Conservation (phyloP, 92 coral and sea anemone species). For the Palythoa grandis region DNA sequence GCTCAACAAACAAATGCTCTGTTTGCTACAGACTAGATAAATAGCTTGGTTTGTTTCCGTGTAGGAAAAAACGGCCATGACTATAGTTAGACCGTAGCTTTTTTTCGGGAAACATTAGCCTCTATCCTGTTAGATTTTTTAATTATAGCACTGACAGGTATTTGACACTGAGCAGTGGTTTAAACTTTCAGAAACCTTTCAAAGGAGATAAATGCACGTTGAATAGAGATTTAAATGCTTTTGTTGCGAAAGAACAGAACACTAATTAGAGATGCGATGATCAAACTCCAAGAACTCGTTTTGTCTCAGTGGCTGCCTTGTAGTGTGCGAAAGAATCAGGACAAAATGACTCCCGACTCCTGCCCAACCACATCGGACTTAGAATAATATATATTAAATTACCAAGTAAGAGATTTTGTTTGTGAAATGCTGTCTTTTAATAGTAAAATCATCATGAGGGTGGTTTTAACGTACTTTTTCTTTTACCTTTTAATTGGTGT, state of each 20-base stretch:
- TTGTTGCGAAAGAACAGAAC: background rate
- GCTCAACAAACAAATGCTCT: background rate
- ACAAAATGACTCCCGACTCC: background rate
- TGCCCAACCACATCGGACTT: background rate
- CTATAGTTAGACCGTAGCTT: background rate
- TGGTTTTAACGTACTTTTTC: too few species aligned
- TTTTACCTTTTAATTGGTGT: too few species aligned
- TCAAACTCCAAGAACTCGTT: background rate
- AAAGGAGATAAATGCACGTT: background rate
- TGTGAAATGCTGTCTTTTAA: background rate
- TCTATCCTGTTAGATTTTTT: background rate
- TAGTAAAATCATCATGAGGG: too few species aligned
- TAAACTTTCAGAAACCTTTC: background rate
- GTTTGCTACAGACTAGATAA: background rate
- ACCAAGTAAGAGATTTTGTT: background rate
- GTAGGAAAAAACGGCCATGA: background rate
- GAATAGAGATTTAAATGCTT: background rate
- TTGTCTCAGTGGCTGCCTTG: background rate
- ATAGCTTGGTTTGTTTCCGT: background rate
- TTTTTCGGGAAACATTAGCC: background rate
- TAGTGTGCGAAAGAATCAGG: background rate
- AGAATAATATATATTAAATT: conserved; percentile 13
- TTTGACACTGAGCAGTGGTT: background rate
- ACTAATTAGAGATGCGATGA: background rate
- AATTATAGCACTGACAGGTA: background rate